These are phyloP conservation scores for Rynchops niger DNA, from an alignment of 2,113 vertebrate species.

Conservation along the genomic window DNA sequence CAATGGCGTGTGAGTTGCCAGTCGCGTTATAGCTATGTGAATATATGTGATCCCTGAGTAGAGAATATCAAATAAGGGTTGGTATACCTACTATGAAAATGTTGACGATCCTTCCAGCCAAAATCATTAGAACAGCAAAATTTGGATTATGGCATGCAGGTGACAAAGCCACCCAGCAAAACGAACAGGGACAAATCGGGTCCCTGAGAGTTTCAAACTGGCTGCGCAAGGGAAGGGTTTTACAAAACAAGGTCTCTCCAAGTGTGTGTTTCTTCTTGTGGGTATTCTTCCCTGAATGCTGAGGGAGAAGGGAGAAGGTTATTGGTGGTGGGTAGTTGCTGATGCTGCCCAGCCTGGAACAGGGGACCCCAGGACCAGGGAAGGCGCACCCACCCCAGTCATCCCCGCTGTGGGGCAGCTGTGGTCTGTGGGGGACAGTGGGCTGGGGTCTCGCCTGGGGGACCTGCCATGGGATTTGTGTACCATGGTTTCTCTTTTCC, in stretches of 20 bases:
- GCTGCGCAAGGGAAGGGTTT: background rate
- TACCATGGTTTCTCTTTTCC: background rate
- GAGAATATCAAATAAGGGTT: background rate
- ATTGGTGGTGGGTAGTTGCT: fast-evolving
- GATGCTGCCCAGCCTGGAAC: fast-evolving
- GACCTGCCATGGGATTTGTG: background rate
- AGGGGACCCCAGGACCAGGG: background rate
- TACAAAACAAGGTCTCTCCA: background rate
- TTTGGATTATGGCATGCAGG: background rate
- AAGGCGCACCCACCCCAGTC: fast-evolving
- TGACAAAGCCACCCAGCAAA: background rate
- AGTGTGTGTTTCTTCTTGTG: background rate
- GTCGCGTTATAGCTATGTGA: fast-evolving
- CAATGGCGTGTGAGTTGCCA: background rate
- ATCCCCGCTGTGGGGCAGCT: fast-evolving
- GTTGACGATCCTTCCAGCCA: background rate
- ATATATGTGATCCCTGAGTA: background rate
- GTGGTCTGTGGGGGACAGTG: background rate
- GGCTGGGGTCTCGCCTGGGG: fast-evolving
- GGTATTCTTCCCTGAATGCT: background rate
- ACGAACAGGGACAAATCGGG: background rate
- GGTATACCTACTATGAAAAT: background rate
- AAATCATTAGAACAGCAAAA: background rate
- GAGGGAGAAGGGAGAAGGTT: background rate
- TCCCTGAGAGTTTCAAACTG: background rate